Conservation (phyloP, 2,888 invertebrate genomes). For the Spodoptera littoralis region DNA sequence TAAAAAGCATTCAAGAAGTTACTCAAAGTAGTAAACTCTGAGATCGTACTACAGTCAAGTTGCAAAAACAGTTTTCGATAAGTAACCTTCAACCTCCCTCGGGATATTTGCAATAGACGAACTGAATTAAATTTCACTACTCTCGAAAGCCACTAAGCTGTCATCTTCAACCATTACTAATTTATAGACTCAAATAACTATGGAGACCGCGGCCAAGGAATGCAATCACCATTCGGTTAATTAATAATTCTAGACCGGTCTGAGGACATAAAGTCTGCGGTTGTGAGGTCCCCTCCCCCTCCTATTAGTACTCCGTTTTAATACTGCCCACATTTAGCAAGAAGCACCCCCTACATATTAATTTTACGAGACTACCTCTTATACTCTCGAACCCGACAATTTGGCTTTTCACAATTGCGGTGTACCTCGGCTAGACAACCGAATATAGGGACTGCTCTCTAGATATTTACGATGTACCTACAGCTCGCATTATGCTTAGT, state of each 20-base stretch:
- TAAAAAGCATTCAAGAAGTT: no score
- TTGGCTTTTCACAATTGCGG: slow-evolving; percentile 60
- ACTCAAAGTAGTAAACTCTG: no score
- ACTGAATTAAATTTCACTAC: slow-evolving; percentile 1
- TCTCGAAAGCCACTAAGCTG: slow-evolving; percentile 28
- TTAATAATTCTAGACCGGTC: slow-evolving; percentile 87
- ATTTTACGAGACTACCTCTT: slow-evolving; percentile 72
- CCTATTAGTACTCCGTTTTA: slow-evolving; percentile 82
- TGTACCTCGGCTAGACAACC: slow-evolving; percentile 56
- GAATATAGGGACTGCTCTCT: slow-evolving; percentile 19
- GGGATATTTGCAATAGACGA: slow-evolving; percentile 16
- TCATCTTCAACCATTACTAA: slow-evolving; percentile 61
- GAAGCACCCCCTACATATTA: slow-evolving; percentile 83
- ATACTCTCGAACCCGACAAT: slow-evolving; percentile 53
- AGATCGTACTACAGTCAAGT: no score
- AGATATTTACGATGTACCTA: slow-evolving; percentile 29
- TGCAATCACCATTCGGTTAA: slow-evolving; percentile 85
- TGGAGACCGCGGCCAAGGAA: slow-evolving; percentile 77
- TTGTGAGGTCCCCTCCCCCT: slow-evolving; percentile 61
- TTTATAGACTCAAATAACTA: slow-evolving; percentile 71
- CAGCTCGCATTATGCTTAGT: slow-evolving; percentile 17
- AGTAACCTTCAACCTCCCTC: background rate
- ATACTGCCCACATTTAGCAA: slow-evolving; percentile 82
- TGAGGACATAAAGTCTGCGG: slow-evolving; percentile 86
- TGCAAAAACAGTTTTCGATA: background rate